Conservation (phyloP, 2,113 vertebrate genomes). For the Nothocercus nigrocapillus region DNA sequence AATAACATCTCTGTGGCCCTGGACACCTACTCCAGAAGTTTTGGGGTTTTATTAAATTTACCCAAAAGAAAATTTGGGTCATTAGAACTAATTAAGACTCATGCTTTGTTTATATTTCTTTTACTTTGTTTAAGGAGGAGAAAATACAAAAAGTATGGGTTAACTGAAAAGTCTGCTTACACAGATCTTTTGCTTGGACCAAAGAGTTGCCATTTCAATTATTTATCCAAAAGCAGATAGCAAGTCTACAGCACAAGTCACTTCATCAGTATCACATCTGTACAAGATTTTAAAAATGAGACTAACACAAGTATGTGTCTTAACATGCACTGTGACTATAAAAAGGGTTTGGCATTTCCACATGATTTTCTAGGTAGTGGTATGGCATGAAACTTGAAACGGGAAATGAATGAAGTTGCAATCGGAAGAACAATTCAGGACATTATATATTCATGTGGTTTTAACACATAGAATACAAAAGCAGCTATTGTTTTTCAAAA, state of each 20-base stretch:
- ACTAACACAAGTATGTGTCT: background rate
- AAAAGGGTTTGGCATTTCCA: background rate
- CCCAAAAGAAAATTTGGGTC: no score
- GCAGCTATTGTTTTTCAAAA: background rate
- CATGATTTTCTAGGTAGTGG: background rate
- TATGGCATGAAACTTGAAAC: background rate
- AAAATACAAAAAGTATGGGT: background rate
- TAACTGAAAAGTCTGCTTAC: no score
- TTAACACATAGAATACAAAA: background rate
- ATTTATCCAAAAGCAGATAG: background rate
- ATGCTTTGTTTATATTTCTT: no score
- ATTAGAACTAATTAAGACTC: no score
- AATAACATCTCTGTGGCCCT: no score
- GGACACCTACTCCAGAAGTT: no score
- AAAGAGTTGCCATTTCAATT: background rate
- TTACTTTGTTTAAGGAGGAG: no score
- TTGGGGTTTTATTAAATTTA: no score
- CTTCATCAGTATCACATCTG: background rate
- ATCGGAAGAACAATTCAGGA: background rate
- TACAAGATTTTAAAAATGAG: background rate
- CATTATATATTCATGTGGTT: background rate
- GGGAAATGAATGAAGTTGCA: background rate
- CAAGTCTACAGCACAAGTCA: background rate
- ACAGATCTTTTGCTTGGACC: background rate
- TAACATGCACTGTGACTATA: background rate